These are phyloP conservation scores for Griposia aprilina DNA, from an alignment of 2,888 invertebrate species.

Conservation along the genomic window DNA sequence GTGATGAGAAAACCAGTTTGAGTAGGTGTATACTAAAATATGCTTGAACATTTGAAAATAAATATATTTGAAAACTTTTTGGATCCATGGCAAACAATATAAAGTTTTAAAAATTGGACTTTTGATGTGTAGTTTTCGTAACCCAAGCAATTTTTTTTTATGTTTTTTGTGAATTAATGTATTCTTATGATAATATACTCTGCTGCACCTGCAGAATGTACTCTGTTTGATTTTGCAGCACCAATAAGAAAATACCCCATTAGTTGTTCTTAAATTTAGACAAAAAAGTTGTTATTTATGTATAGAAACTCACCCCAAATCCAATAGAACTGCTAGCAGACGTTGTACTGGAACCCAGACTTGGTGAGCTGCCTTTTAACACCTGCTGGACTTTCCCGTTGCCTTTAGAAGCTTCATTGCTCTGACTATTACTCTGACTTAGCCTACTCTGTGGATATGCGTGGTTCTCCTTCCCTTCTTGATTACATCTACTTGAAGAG, in stretches of 20 bases:
- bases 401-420: conserved; percentile 81
- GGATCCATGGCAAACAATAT: not conserved
- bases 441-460: conserved; percentile 89
- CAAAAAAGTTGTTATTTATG: no score
- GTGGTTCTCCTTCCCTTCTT: conserved; percentile 90
- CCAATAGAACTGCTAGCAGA: conserved; percentile 84
- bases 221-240: not conserved
- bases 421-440: conserved; percentile 86
- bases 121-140: not conserved
- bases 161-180: not conserved
- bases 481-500: conserved; percentile 88
- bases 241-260: not conserved
- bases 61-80: not conserved
- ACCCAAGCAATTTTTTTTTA: not conserved
- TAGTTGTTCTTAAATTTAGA: conserved; percentile 1
- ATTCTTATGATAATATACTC: not conserved
- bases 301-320: conserved; percentile 84
- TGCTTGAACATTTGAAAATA: not conserved
- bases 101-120: not conserved
- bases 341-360: conserved; percentile 80
- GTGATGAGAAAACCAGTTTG: conserved; percentile 7
- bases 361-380: conserved; percentile 86
- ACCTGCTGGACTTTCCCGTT: conserved; percentile 79
- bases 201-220: not conserved
- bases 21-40: not conserved